Evolutionary conservation across 2,888 invertebrate genomes (phyloP), one percentile per base, ranked within the genome.

Genomic region (Diadromus collaris): DNA sequence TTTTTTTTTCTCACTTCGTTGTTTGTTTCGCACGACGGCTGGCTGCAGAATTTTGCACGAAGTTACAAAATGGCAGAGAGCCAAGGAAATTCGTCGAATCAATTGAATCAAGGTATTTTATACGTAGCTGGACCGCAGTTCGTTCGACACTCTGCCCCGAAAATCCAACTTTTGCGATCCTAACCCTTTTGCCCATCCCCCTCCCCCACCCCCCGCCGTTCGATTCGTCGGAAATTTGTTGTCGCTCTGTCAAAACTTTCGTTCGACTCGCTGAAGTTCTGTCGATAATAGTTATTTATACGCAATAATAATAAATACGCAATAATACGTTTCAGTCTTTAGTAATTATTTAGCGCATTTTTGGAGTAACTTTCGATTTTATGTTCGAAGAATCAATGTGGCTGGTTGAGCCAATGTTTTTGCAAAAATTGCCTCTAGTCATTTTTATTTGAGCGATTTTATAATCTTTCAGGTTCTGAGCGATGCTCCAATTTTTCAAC

Each of bases 41-140:
- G 48, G 64, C 72, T 44, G 64, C 64, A 75, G 58, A 68, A 80
- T 58, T 79, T 68, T 44, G 44, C 38, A 38, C 38, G 63, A 74
- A 77, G 73, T 76, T 79, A 61, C 90, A 92, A 91, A 93, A 95
- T 95, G 95, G 95, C 95, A 93, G 95, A 94, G 92, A 94, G 94
- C 92, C 93, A 94, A 91, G 94, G 93, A 91, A 93, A 94, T 92
- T 93, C 94, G 88, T 93, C 94, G 90, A 94, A 93, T 91, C 93
- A 93, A 92, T 92, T 93, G 92, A 93, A 85, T 83, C 89, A 88
- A 86, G 89, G 89, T 89, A 85, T 65, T 76, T 71, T 27, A 69
- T 32, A 34, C 19, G 16, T 16, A 56, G 32, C 41, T 32, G 32
- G n/a, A 61, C 27, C 19, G 6, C 13, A 44, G 27, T 58, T 6